Conservation (phyloP, 2,113 vertebrate species). For the Scalopus aquaticus region DNA sequence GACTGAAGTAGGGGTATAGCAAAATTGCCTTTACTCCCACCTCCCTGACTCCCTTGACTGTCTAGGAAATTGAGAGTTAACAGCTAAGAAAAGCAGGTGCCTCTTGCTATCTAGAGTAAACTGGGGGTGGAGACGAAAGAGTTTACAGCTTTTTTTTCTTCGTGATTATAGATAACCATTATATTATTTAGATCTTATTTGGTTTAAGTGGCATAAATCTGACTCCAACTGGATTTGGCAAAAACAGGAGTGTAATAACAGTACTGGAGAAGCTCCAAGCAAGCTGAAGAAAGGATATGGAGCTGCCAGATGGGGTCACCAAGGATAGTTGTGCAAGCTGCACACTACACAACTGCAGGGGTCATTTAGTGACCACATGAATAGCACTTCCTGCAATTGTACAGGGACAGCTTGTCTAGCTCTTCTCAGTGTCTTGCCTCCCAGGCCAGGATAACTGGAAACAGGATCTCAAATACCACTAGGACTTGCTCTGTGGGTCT, state of each 20-base stretch:
- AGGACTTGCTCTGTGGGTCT: neutral
- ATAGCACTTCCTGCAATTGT: neutral
- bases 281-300: neutral
- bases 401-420: neutral
- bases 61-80: conserved; percentile 51
- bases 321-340: neutral
- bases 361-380: neutral
- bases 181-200: conserved; percentile 2
- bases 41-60: neutral
- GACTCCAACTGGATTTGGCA: neutral
- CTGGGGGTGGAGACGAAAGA: neutral
- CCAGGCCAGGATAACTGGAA: neutral
- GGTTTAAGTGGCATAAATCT: neutral
- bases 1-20: neutral
- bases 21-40: neutral
- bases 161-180: neutral
- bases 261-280: neutral
- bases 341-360: neutral
- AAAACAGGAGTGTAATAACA: neutral
- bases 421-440: neutral
- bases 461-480: neutral
- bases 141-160: neutral
- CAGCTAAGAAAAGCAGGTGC: neutral
- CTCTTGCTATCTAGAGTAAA: neutral
- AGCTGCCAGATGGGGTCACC: neutral